phyloP scores from a whole-genome alignment of 2,113 vertebrate genomes.

The Solea senegalensis region DNA sequence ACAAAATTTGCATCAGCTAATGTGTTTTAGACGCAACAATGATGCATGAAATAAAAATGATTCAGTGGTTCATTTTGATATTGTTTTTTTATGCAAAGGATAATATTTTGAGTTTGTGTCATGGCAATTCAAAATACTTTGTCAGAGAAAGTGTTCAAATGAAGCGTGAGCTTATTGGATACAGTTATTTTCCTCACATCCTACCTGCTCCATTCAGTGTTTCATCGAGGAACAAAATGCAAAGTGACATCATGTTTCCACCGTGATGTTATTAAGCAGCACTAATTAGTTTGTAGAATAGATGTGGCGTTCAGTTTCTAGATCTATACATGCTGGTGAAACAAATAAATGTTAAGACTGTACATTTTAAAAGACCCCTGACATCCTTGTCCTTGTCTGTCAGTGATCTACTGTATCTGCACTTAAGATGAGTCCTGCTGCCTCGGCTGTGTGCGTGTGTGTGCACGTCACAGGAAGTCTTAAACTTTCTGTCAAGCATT shows the following conservation, averaged over 20 bases:
- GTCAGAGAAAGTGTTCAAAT: neutral
- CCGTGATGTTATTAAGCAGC: neutral
- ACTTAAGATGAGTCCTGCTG: neutral
- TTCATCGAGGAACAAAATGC: neutral
- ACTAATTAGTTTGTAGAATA: neutral
- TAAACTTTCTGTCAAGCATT: slow-evolving; percentile 12
- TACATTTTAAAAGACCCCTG: neutral
- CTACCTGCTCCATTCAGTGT: neutral
- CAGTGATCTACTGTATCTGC: neutral
- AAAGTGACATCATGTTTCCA: neutral
- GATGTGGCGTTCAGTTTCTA: neutral
- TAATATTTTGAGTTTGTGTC: neutral
- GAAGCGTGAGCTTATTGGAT: neutral
- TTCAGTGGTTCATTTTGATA: too few species aligned
- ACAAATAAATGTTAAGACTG: neutral
- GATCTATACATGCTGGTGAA: neutral
- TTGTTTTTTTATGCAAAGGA: neutral
- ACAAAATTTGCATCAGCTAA: too few species aligned
- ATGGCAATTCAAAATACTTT: neutral
- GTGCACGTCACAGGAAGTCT: slow-evolving; percentile 1
- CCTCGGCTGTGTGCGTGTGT: neutral
- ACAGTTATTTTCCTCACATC: neutral
- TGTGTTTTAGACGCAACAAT: neutral
- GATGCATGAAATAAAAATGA: neutral
- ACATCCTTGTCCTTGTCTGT: neutral